Evolutionary conservation across 2,797 vertebrate species (phyloP).

Genomic region (Coregonus sp.): DNA sequence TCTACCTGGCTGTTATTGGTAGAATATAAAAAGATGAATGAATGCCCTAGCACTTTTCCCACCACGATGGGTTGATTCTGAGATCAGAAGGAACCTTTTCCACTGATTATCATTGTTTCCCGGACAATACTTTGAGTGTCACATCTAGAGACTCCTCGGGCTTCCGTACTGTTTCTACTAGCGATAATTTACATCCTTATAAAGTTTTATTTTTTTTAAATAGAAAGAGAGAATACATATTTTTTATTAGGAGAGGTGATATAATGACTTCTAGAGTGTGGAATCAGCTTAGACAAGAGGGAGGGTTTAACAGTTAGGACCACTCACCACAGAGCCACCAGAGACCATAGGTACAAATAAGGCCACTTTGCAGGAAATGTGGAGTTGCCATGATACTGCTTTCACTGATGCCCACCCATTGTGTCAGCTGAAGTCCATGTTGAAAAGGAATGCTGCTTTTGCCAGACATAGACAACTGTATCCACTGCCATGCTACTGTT

Average conservation of each 20-base stretch:
- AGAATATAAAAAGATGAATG: conserved; percentile 52
- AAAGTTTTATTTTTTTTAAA: conserved; percentile 39
- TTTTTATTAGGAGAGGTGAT: too few species aligned
- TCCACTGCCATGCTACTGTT: conserved; percentile 47
- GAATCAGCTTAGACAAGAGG: conserved; percentile 47
- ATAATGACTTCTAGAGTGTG: too few species aligned
- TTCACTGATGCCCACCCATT: conserved; percentile 46
- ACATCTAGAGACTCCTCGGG: conserved; percentile 82
- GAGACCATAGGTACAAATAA: neutral
- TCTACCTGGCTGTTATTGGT: conserved; percentile 58
- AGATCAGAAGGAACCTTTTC: conserved; percentile 39
- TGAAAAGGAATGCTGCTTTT: conserved; percentile 52
- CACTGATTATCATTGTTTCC: conserved; percentile 14
- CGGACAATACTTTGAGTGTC: conserved; percentile 78
- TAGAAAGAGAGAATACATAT: too few species aligned
- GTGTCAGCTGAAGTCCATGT: conserved; percentile 18
- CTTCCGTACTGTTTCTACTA: conserved; percentile 88
- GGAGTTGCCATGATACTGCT: neutral
- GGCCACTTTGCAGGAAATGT: neutral
- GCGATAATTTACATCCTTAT: conserved; percentile 60
- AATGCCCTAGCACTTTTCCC: conserved; percentile 49
- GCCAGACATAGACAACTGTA: conserved; percentile 48
- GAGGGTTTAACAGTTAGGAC: conserved; percentile 34
- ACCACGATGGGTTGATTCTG: conserved; percentile 60
- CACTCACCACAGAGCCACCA: conserved; percentile 22